Base-by-base conservation (phyloP, 2,113 vertebrate genomes). In the Rattus norvegicus region DNA sequence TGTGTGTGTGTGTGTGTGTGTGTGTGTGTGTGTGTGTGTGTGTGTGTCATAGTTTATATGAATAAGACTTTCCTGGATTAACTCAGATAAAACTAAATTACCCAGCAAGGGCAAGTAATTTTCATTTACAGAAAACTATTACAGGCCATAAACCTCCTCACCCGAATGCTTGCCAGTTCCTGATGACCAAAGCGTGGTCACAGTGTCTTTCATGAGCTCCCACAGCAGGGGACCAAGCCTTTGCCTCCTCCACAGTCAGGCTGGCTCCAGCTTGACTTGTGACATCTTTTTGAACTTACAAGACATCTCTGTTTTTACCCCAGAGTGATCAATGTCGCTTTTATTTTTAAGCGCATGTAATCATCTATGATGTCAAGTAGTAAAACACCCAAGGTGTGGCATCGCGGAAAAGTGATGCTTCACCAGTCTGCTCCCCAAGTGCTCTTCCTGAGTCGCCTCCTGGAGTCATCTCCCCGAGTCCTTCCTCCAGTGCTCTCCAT, bases 11-110 rank as follows among this genome's bases (percentile, higher is more conserved):
- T 43, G 43, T 43, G 36, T 79, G 93, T 94, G 43, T 43, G 43
- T 43, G 43, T 43, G 36, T 79, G 93, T 94, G 22, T 36, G 2
- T 0, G 43, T 43, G 43, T 43, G 3, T 43, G 43, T 43, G 43
- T 43, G 43, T 43, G 36, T 79, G 93, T 94, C 95, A 75, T 43
- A 59, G 91, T 70, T 81, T 89, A 36, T 28, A 19, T 90, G 96
- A 97, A 73, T 91, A 91, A 98, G 94, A 94, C 83, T 95, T 97
- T 96, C 97, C 97, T 81, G 94, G 91, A 94, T 84, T 72, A 59
- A 84, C 94, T 91, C 91, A 75, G 85, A 65, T n/a, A 33, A 33
- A 73, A 28, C 95, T 84, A 26, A 70, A 93, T 61, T 56, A 80
- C 88, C 47, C 49, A 4, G 84, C 0, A 4, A 92, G 94, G 76